Evolutionary conservation across 2,797 vertebrate species (phyloP).

Genomic region (Lepilemur ruficaudatus): DNA sequence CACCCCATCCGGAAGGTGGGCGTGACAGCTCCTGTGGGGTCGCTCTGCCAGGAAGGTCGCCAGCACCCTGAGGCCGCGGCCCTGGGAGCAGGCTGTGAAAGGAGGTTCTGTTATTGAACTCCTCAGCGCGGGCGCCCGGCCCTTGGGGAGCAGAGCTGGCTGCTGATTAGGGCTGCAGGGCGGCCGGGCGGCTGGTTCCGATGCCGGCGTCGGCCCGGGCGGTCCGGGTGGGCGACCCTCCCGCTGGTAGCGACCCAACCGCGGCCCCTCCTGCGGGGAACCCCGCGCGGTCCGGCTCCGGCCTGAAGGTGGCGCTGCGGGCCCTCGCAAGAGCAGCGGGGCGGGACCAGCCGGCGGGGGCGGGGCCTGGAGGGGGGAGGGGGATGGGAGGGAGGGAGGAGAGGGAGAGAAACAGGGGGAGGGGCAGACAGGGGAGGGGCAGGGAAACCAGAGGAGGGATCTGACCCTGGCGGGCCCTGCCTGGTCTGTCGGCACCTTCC

Average conservation of each 20-base stretch:
- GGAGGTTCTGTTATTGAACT: not conserved
- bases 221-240: fast-evolving
- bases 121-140: not conserved
- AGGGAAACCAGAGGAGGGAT: not conserved
- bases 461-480: fast-evolving
- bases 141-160: not conserved
- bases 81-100: not conserved
- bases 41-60: fast-evolving
- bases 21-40: not conserved
- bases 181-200: not conserved
- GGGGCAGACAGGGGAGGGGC: not conserved
- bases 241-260: not conserved
- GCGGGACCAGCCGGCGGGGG: not conserved
- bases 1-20: not conserved
- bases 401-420: not conserved
- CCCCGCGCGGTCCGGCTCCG: fast-evolving
- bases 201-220: not conserved
- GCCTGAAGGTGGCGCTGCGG: constrained; percentile 64
- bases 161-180: not conserved
- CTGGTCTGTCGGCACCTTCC: not conserved
- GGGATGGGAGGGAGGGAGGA: not conserved
- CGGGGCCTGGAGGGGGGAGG: not conserved
- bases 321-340: not conserved
- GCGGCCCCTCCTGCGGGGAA: not conserved
- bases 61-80: fast-evolving